Evolutionary conservation across 2,113 vertebrate genomes (phyloP), one percentile per base, ranked within the genome.

Genomic region (Platichthys flesus): DNA sequence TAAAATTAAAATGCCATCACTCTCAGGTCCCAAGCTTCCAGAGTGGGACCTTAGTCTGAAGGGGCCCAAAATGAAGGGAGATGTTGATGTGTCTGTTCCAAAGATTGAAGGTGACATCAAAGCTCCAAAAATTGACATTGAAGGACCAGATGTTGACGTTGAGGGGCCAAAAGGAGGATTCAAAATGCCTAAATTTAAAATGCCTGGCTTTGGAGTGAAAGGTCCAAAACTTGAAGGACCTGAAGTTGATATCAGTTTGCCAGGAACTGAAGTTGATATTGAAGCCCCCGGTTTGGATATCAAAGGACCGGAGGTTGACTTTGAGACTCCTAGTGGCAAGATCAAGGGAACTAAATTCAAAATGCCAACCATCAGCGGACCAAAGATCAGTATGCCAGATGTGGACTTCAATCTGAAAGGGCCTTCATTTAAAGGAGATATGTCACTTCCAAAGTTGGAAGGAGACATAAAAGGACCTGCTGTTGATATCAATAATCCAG

Each of bases 321-420:
- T 72, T 18, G 62, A 75, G 0, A n/a, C 1, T 24, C 26, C 74
- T 2, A 31, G 20, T 59, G 65, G 16, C 0, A 75, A 75, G 5
- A 20, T 83, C 0, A 78, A 74, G 55, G 71, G 3, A 20, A 2
- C 51, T 9, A 52, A n/a, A 8, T 6, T n/a, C 3, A 52, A 52
- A 52, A 52, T 52, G 51, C 51, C 51, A 9, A n/a, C 5, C 0
- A 45, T 85, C 0, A 54, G 71, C 2, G 77, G 49, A 35, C 76
- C 77, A 0, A 62, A 68, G 0, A 16, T 79, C 0, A 60, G 40
- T 1, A 73, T 89, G 2, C 89, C 91, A 0, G 90, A 78, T 77
- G 74, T 96, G 0, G 94, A 96, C 21, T 15, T 96, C 31, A 87
- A 89, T 14, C n/a, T 95, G 0, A 95, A 92, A 59, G 83, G 85